Percentiles rank a stretch among this genome's conserved stretches.
Evolutionary conservation across 1,140 invertebrate genomes (phyloP).

Genomic region (Leguminivora glycinivorella): DNA sequence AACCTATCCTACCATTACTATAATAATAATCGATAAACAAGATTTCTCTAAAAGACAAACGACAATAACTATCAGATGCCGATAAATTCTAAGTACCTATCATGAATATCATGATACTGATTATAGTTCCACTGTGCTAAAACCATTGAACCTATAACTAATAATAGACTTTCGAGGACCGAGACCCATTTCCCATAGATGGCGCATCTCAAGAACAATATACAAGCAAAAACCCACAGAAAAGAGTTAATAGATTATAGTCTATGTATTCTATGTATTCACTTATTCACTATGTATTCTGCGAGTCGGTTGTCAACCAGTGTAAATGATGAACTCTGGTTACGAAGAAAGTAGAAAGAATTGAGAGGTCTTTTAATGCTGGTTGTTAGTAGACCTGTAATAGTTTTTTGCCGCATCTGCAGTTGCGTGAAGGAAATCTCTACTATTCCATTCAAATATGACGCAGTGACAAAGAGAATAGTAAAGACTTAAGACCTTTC

Average conservation of each 20-base stretch:
- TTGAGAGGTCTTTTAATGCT: background rate
- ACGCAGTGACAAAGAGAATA: background rate
- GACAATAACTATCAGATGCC: too few relatives aligned
- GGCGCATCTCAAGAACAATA: conserved; percentile 49
- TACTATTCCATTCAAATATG: background rate
- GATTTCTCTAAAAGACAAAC: too few relatives aligned
- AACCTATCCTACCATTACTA: too few relatives aligned
- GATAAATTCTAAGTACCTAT: background rate
- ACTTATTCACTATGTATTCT: too few relatives aligned
- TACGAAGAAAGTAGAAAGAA: background rate
- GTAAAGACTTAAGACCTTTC: background rate
- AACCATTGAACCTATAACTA: conserved; percentile 26
- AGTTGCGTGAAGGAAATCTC: background rate
- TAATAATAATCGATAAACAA: too few relatives aligned
- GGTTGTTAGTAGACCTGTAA: background rate
- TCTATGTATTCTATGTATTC: background rate
- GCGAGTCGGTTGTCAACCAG: too few relatives aligned
- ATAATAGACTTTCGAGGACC: conserved; percentile 45
- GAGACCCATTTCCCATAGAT: conserved; percentile 49
- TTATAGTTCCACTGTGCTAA: background rate
- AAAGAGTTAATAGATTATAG: conserved; percentile 22
- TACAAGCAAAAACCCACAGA: conserved; percentile 38
- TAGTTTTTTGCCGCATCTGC: background rate
- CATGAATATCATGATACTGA: background rate
- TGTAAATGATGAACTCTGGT: background rate